Evolutionary conservation across 2,113 vertebrate genomes (phyloP), one percentile per base, ranked within the genome.

Genomic region (Chaetops frenatus): DNA sequence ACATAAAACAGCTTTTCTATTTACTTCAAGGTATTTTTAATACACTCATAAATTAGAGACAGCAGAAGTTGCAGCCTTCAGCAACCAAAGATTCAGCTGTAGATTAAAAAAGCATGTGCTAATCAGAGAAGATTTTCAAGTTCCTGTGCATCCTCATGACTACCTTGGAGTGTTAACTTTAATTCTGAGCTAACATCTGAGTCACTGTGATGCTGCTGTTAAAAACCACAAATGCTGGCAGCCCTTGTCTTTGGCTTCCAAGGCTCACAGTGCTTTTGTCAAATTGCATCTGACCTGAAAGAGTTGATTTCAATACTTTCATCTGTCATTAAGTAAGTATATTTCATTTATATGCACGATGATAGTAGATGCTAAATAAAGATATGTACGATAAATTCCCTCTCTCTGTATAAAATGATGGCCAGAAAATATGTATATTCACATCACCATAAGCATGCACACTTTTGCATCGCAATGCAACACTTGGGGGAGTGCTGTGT

Each of bases 1-100:
- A 45, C 20, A 42, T 1, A 8, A 61, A 82, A 86, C 28, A 92
- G 67, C 54, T 90, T 90, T 88, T n/a, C 62, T 40, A 8, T 70
- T 90, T 38, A 5, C 40, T 81, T 57, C 25, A 29, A 31, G 24
- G 2, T 90, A 57, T 90, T 93, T 92, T 92, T 85, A 93, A 76
- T n/a, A 28, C 25, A 3, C 29, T 81, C 48, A 23, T 36, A 76
- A 74, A 89, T 60, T 23, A 51, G 81, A 82, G 45, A 38, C 38
- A 38, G 38, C 38, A 38, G 38, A 38, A 38, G 38, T 38, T 38
- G 38, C 38, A 10, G 38, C 38, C 38, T 38, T 47, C 78, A 58
- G 27, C 51, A 51, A 9, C n/a, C 20, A 25, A 58, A 92, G 70
- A 36, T 60, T 90, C 56, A 82, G 73, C 69, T 92, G 65, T 27